Evolutionary conservation across 2,888 invertebrate genomes (phyloP), one percentile per base, ranked within the genome.

Genomic region (Chrysomela aeneicollis): DNA sequence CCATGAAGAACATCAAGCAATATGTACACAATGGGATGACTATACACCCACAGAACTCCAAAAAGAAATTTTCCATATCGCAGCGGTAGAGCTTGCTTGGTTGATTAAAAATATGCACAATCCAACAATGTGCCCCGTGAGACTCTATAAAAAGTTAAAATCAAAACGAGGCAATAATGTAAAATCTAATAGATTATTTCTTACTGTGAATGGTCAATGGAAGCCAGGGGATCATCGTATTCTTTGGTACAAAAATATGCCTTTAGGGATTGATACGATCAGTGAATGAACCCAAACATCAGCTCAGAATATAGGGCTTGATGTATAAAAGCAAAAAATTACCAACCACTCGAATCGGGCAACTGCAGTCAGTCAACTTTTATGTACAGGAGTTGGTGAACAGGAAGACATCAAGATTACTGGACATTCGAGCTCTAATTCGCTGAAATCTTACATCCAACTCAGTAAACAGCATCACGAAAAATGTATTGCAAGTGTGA

Each of bases 51-150:
- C 53, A 53, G 53, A 37, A 55, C 55, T 55, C 15, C 15, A 42
- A 46, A 18, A 82, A 61, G 82, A 82, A 70, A 81, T 83, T 82
- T 46, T 55, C 18, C 21, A 52, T 1, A 61, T 67, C 10, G 58
- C 59, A 15, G 22, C 58, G 0, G 10, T 57, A 10, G 64, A 67
- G 30, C 17, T 64, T 46, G 12, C 12, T 46, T 58, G 46, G 22
- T 55, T 55, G 55, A 55, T 55, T 55, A 18, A 55, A 18, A 55
- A 55, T 55, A 8, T 37, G 37, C 55, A 37, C 32, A 54, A 54
- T 54, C 17, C 54, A 54, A 54, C 32, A 54, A 54, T 54, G 54
- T 32, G 35, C 54, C 35, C 26, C 17, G 50, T 50, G 50, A 50
- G 50, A 50, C 50, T 50, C 17, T 17, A 50, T 50, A 17, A 50